These are phyloP conservation scores for Ciconia boyciana DNA, from an alignment of 2,113 vertebrate genomes.

Conservation along the genomic window DNA sequence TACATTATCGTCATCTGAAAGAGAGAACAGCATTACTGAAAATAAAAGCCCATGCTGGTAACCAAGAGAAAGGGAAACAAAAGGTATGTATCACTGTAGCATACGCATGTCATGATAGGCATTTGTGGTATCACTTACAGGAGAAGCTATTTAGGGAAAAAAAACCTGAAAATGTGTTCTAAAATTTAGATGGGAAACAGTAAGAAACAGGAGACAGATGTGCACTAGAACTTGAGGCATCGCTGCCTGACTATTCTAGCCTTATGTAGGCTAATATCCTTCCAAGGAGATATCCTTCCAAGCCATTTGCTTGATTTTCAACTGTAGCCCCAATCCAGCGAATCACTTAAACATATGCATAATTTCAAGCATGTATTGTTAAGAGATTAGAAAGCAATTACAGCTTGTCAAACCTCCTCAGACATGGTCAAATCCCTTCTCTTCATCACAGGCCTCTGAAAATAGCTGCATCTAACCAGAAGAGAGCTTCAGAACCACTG, in stretches of 20 bases:
- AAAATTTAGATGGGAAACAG: background rate
- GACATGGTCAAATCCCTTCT: constrained; percentile 34
- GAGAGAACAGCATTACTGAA: background rate
- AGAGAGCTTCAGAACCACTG: background rate
- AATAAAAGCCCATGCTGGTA: constrained; percentile 12
- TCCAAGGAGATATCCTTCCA: background rate
- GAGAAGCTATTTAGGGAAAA: background rate
- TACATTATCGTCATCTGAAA: constrained; percentile 20
- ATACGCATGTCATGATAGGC: background rate
- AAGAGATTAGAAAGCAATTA: constrained; percentile 61
- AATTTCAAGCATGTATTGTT: constrained; percentile 42
- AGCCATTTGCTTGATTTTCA: background rate
- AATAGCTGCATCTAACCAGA: background rate
- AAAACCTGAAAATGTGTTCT: background rate
- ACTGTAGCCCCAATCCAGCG: background rate
- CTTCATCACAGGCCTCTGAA: constrained; percentile 3
- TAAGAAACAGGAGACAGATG: background rate
- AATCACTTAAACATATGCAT: constrained; percentile 24
- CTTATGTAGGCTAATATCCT: background rate
- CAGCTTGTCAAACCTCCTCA: constrained; percentile 43
- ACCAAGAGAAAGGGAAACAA: background rate
- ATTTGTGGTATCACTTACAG: background rate
- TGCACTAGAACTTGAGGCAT: background rate
- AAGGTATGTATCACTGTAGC: background rate
- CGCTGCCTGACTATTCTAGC: background rate